Evolutionary conservation across 2,888 invertebrate genomes (phyloP).

Genomic region (Hirtodrosophila cameraria): DNA sequence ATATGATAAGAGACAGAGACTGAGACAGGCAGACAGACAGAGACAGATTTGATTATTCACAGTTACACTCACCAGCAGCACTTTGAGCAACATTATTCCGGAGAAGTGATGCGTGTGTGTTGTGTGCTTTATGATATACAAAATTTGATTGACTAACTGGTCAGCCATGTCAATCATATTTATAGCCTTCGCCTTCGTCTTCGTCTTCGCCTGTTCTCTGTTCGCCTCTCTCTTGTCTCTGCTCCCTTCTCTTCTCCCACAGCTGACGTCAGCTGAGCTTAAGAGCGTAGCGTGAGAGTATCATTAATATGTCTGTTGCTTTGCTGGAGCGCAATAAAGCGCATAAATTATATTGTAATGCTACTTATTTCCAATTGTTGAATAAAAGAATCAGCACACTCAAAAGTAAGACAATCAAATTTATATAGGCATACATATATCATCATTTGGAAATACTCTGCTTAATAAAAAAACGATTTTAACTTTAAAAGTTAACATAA

Average conservation of each 20-base stretch:
- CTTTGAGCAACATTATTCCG: slow-evolving; percentile 58
- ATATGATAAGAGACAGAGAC: slow-evolving; percentile 1
- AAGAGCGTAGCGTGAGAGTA: slow-evolving; percentile 63
- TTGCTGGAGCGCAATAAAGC: slow-evolving; percentile 55
- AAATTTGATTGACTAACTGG: slow-evolving; percentile 67
- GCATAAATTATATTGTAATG: slow-evolving; percentile 76
- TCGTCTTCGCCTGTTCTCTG: neutral
- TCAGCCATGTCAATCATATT: slow-evolving; percentile 72
- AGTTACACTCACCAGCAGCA: slow-evolving; percentile 59
- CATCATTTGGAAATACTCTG: slow-evolving; percentile 19
- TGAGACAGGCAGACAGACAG: neutral
- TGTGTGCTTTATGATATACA: slow-evolving; percentile 42
- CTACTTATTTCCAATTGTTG: slow-evolving; percentile 64
- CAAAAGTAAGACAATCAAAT: slow-evolving; percentile 3
- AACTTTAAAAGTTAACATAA: no score
- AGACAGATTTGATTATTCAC: neutral
- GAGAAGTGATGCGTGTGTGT: slow-evolving; percentile 11
- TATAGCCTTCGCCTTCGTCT: no score
- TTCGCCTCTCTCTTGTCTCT: no score
- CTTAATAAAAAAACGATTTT: no score
- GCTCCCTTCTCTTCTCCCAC: no score
- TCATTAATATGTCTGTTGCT: slow-evolving; percentile 67
- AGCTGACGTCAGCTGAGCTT: slow-evolving; percentile 48
- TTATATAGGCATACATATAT: slow-evolving; percentile 1
- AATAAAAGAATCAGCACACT: slow-evolving; percentile 32